Base-by-base conservation (phyloP, 2,888 invertebrate species). In the Netelia melanura region DNA sequence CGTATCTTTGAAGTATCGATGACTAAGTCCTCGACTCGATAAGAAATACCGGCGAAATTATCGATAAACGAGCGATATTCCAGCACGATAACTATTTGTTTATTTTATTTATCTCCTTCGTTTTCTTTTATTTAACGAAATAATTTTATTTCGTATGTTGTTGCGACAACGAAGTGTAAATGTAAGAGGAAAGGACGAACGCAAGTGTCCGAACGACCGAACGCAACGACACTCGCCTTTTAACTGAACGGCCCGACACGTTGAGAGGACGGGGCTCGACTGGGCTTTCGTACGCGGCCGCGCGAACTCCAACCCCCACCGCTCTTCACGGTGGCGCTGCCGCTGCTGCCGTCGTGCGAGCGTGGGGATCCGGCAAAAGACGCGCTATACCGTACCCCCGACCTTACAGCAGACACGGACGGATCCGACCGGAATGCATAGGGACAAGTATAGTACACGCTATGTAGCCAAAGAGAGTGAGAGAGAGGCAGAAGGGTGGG, bases 251-350 rank as follows among this genome's bases (percentile, higher is more conserved):
- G 88, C 91, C 91, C 92, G 89, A 89, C 91, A 86, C 91, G 91
- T 90, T 89, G 92, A 91, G 90, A 91, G 90, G 91, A 92, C 92
- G 90, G 90, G 89, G 89, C 90, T 89, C 92, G 92, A 93, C 93
- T 93, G 91, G 89, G 48, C 17, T 61, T 76, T 17, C 14, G 17
- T 90, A 91, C 90, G 90, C 89, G 88, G 68, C 83, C 87, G 75
- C 77, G 68, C 71, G 62, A 68, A 75, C 61, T 48, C 80, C 72
- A 68, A 83, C 85, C 72, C 87, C 78, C 84, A 85, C 81, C 70
- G 77, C 61, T 58, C 54, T 17, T 64, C 78, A 44, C 81, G 62
- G 71, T 70, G 65, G 56, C 79, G 74, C 83, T 86, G 80, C 83
- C 74, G 85, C 86, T 86, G 86, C 82, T 84, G 84, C 87, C 85